A percentile compares a stretch with the other conserved stretches of the same genome.
These are phyloP conservation scores for Amphipyra tragopoginis DNA, from an alignment of 2,888 invertebrate species.

Conservation along the genomic window DNA sequence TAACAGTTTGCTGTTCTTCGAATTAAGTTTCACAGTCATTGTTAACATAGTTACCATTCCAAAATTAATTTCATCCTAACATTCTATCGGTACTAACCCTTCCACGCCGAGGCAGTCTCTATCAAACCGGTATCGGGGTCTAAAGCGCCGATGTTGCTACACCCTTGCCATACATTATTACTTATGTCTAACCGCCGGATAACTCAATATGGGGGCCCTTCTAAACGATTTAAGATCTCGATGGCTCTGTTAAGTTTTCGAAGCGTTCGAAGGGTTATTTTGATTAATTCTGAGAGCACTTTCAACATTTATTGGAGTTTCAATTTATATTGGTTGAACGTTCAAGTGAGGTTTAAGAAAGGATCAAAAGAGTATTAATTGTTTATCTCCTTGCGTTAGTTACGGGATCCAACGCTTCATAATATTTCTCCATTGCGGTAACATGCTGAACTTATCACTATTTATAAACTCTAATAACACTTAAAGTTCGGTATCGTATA, in stretches of 20 bases:
- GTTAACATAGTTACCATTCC: slow-evolving; percentile 48
- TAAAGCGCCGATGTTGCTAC: slow-evolving; percentile 66
- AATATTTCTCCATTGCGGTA: not conserved
- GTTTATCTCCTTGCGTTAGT: slow-evolving; percentile 31
- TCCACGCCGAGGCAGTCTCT: slow-evolving; percentile 71
- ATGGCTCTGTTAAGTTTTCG: slow-evolving; percentile 77
- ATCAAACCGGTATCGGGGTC: slow-evolving; percentile 72
- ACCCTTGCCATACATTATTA: slow-evolving; percentile 84
- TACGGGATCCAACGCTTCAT: not conserved
- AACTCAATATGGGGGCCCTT: slow-evolving; percentile 82
- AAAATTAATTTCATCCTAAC: slow-evolving; percentile 54
- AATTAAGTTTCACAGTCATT: slow-evolving; percentile 20
- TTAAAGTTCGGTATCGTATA: no score
- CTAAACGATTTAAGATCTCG: slow-evolving; percentile 86
- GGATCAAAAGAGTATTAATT: slow-evolving; percentile 48
- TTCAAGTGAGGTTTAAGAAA: slow-evolving; percentile 42
- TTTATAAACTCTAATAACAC: not conserved
- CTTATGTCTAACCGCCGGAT: slow-evolving; percentile 82
- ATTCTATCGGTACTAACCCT: slow-evolving; percentile 75
- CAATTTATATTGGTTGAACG: slow-evolving; percentile 53
- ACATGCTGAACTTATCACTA: not conserved
- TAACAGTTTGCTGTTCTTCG: slow-evolving; percentile 10
- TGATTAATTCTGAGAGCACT: slow-evolving; percentile 80
- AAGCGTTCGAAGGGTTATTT: slow-evolving; percentile 76
- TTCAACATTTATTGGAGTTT: slow-evolving; percentile 60